Percentiles rank a stretch among this genome's conserved stretches.
These are phyloP conservation scores for Anguilla rostrata DNA, from an alignment of 2,113 vertebrate species.

Conservation along the genomic window DNA sequence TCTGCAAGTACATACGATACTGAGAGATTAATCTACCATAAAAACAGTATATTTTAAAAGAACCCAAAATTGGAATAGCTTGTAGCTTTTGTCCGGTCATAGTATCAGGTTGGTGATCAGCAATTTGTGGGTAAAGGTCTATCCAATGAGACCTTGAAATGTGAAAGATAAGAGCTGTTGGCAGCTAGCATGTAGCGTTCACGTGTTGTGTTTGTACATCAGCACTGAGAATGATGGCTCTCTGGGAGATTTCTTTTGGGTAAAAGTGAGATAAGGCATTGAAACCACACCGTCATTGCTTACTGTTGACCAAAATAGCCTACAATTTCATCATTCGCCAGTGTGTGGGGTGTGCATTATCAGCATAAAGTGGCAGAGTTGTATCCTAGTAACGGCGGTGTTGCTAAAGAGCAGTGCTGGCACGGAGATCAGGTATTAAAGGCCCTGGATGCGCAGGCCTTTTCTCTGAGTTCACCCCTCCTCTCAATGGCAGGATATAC, in stretches of 20 bases:
- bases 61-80: background rate
- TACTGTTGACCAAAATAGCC: too few relatives aligned
- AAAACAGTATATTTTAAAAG: background rate
- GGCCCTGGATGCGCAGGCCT: background rate
- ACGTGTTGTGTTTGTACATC: too few relatives aligned
- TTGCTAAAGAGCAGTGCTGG: background rate
- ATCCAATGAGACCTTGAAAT: too few relatives aligned
- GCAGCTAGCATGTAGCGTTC: too few relatives aligned
- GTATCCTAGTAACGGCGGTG: background rate
- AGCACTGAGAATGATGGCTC: too few relatives aligned
- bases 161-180: too few relatives aligned
- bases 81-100: background rate
- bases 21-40: background rate
- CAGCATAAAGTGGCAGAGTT: background rate
- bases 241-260: too few relatives aligned
- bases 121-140: background rate
- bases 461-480: background rate
- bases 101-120: background rate
- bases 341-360: too few relatives aligned
- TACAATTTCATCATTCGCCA: too few relatives aligned
- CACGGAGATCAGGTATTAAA: background rate
- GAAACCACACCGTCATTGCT: too few relatives aligned
- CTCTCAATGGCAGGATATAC: slow-evolving; percentile 75
- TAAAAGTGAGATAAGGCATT: too few relatives aligned
- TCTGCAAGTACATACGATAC: background rate